Percentiles rank a stretch among this genome's conserved stretches.
Conservation (phyloP, 35 echinoderm and acorn worm genomes). For the Amphiura filiformis region DNA sequence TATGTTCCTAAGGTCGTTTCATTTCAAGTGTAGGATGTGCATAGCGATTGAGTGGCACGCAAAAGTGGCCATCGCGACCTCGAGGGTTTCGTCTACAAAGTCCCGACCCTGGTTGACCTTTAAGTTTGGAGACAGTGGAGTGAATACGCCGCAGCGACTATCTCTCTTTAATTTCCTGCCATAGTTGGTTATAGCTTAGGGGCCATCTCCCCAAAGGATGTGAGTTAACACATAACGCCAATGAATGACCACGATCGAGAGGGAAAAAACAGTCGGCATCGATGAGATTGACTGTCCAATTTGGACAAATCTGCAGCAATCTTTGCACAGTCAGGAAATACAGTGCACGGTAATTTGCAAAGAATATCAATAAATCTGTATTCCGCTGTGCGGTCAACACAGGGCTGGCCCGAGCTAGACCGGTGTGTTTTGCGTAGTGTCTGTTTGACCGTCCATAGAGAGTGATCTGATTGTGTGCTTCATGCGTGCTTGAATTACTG, state of each 20-base stretch:
- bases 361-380: not conserved
- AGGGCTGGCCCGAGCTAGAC: not conserved
- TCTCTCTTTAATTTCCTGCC: slow-evolving; percentile 32
- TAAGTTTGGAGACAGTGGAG: too few species aligned
- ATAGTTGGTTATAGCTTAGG: not conserved
- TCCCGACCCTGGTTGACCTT: too few species aligned
- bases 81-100: too few species aligned
- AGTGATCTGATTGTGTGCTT: not conserved
- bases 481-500: not conserved
- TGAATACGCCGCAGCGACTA: not conserved
- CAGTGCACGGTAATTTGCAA: not conserved
- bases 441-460: not conserved
- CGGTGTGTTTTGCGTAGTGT: not conserved
- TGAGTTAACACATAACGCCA: not conserved
- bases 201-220: not conserved
- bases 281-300: not conserved
- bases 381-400: not conserved
- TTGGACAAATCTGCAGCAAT: not conserved
- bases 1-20: too few species aligned
- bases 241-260: not conserved
- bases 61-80: too few species aligned
- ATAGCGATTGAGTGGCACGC: too few species aligned
- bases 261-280: not conserved
- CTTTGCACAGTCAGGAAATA: not conserved
- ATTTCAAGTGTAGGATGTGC: too few species aligned